A percentile compares a stretch with the other conserved stretches of the same genome.
phyloP scores from a whole-genome alignment of 92 coral and sea anemone genomes.

The Heteractis magnifica region DNA sequence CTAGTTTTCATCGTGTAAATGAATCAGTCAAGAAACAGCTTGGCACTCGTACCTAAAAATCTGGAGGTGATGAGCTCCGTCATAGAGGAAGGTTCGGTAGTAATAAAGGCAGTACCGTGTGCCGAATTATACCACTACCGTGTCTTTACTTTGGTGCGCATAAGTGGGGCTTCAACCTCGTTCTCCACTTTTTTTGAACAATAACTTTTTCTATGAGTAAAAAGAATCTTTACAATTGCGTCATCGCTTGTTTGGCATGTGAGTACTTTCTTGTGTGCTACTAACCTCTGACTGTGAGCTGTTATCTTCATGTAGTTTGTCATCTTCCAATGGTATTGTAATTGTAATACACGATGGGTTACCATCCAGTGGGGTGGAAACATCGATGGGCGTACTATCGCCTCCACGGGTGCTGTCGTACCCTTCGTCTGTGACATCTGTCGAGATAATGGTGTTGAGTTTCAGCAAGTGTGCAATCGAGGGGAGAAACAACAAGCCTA shows the following conservation, averaged over 20 bases:
- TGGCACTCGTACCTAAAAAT: too few relatives aligned
- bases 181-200: too few relatives aligned
- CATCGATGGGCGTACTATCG: neutral
- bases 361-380: neutral
- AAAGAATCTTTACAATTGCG: neutral
- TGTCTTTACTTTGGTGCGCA: too few relatives aligned
- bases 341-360: neutral
- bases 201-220: neutral
- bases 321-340: neutral
- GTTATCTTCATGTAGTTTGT: neutral
- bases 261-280: neutral
- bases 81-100: too few relatives aligned
- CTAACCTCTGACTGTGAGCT: neutral
- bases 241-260: neutral
- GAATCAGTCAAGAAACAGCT: too few relatives aligned
- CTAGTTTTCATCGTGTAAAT: too few relatives aligned
- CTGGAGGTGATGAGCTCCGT: too few relatives aligned
- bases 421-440: conserved; percentile 20
- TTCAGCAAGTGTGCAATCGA: too few relatives aligned
- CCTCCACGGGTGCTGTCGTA: conserved; percentile 25
- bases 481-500: too few relatives aligned
- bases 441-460: neutral
- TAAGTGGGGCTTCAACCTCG: too few relatives aligned
- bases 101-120: too few relatives aligned
- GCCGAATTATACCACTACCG: too few relatives aligned